Base-by-base conservation (phyloP, 2,888 invertebrate species). In the Harpalus rufipes region DNA sequence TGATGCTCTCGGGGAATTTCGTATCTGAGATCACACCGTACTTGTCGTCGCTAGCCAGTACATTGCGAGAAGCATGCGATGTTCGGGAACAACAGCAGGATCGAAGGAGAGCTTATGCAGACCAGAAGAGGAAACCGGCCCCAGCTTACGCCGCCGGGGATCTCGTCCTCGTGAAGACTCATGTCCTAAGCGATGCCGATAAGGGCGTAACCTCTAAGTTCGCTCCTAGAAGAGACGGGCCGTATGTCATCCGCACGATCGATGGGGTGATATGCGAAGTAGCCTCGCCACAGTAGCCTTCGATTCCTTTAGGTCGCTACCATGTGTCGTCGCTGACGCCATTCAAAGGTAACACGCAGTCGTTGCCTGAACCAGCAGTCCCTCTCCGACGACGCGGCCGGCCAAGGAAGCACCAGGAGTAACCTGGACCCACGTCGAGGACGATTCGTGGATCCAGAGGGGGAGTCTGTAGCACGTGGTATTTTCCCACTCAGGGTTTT, bases 401-500 rank as follows among this genome's bases (percentile, higher is more conserved):
- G 12, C 76, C 44, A 16, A n/a, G 18, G 41, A 76, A 76, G 18
- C 12, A 56, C 10, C 6, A n/a, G 51, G 2, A 44, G 12, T 14
- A 44, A 41, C 21, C 76, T 76, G 76, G 51, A 56, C 44, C 76
- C n/a, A 41, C 12, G n/a, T n/a, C 76, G 76, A 51, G n/a, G 16
- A 7, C 44, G 44, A 44, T 2, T 44, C 44, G 44, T 4, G 14
- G 21, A 72, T 72, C 72, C 72, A 72, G n/a, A n/a, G n/a, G n/a
- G n/a, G n/a, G n/a, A 72, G 72, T 0, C 72, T 72, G 72, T 72
- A 72, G 72, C 72, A 5, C 1, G 3, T 21, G 21, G 44, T 5
- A 10, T 10, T 44, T 44, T 4, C 10, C 44, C 44, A 63, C 7
- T 1, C 0, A 1, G 44, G 1, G 5, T 10, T 7, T 10, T 44